Evolutionary conservation across 2,113 vertebrate genomes (phyloP).

Genomic region (Parus major): DNA sequence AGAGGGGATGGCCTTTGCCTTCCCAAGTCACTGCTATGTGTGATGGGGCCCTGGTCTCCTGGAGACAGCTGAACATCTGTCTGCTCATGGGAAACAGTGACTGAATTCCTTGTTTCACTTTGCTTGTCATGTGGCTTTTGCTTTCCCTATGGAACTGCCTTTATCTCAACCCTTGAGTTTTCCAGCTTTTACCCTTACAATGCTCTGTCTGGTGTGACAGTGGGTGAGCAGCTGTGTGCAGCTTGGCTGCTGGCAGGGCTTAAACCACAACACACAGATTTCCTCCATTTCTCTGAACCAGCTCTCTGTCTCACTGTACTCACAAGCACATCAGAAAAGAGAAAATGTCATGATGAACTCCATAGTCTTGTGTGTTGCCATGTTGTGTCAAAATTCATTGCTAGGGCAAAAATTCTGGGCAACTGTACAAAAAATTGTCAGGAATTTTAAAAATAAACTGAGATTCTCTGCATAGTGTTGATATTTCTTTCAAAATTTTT

Average conservation of each 20-base stretch:
- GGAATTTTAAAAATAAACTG: neutral
- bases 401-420: neutral
- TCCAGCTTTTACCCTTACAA: neutral
- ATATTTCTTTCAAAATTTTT: neutral
- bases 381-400: neutral
- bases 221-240: neutral
- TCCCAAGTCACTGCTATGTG: fast-evolving
- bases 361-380: neutral
- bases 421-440: neutral
- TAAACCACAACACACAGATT: neutral
- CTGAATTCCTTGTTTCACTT: neutral
- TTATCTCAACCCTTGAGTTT: neutral
- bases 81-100: neutral
- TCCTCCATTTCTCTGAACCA: neutral
- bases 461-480: neutral
- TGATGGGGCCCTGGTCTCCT: neutral
- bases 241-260: neutral
- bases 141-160: neutral
- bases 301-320: neutral
- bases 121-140: neutral
- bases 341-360: neutral
- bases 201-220: neutral
- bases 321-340: neutral
- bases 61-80: neutral
- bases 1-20: neutral